Base-by-base conservation (phyloP, 2,888 invertebrate genomes). In the Hemaris fuciformis region DNA sequence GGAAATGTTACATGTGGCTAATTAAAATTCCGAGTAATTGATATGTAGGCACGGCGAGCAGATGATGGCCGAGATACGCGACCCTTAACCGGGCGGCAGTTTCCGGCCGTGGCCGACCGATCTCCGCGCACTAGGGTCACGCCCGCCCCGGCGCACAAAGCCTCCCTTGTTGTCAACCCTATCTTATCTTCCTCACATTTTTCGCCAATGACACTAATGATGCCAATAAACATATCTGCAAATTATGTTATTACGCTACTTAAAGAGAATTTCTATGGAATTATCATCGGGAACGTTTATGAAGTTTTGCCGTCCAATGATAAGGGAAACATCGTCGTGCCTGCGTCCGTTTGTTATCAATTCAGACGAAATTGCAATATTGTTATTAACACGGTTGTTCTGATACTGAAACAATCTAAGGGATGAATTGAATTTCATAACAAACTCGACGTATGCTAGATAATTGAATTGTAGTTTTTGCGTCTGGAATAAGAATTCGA, bases 181-280 rank as follows among this genome's bases (percentile, higher is more conserved):
- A 87, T 90, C 89, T 90, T 89, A 90, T 91, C 89, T 82, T 80
- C 86, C 84, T 84, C 81, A 81, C 84, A 89, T 87, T 89, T 92
- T 91, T 87, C 84, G 87, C 84, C 74, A 38, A 67, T 53, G 79
- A 72, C 68, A 68, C 79, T 89, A 87, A 89, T 87, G 87, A 89
- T 83, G 77, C 73, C 82, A 84, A 84, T 85, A 76, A 78, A 77
- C 77, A 77, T 86, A 86, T 85, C 80, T 74, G 73, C 73, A 74
- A 79, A 79, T 83, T 81, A 80, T 80, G 71, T 80, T 83, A 87
- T 85, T 83, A 83, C 73, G 69, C 69, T 75, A 75, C 72, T 75
- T 60, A 73, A 77, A 68, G 76, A 79, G 70, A 79, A 81, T 79
- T 79, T 75, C 75, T 77, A 60, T 8, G 23, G 53, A 60, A 60